Base-by-base conservation (phyloP, 1,140 invertebrate species). In the Hycleus phaleratus region DNA sequence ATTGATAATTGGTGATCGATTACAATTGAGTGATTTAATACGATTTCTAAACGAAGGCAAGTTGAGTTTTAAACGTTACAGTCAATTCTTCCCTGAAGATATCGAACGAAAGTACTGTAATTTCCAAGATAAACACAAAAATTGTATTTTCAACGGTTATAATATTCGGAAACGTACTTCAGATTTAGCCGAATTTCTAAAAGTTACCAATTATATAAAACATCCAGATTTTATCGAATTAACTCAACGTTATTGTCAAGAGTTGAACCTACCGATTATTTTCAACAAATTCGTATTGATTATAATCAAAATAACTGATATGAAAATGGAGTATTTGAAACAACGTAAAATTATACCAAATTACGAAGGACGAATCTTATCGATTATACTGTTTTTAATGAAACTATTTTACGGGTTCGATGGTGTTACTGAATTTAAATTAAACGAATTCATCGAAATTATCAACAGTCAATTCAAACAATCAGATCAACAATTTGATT, bases 331-430 rank as follows among this genome's bases (percentile, higher is more conserved):
- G 5, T 40, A 67, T 6, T 47, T 45, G n/a, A 45, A 49, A 26
- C 57, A 18, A 12, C 32, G 3, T 54, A 40, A 11, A 24, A 44
- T 60, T 32, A 60, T 80, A 38, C 82, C 82, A 2, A 81, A 78
- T 58, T 85, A 79, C 62, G 85, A 87, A 74, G 81, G 74, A 2
- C 74, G 81, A 52, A 78, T 78, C 2, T 79, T 86, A 71, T 76
- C 79, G 49, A 78, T 81, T 56, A 82, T 86, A 47, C 67, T 85
- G n/a, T 77, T 85, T 42, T 67, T 76, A 2, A 56, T 86, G 38
- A 86, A 86, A 74, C 65, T 82, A 2, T 62, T 86, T 3, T 82
- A 84, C 64, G 78, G 78, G 2, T 64, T 87, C 2, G 84, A 87
- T 71, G 84, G 78, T 44, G 63, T 75, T 7, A 83, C 82, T 2